Conservation (phyloP, 1,140 invertebrate species). For the Carcinoscorpius rotundicauda region DNA sequence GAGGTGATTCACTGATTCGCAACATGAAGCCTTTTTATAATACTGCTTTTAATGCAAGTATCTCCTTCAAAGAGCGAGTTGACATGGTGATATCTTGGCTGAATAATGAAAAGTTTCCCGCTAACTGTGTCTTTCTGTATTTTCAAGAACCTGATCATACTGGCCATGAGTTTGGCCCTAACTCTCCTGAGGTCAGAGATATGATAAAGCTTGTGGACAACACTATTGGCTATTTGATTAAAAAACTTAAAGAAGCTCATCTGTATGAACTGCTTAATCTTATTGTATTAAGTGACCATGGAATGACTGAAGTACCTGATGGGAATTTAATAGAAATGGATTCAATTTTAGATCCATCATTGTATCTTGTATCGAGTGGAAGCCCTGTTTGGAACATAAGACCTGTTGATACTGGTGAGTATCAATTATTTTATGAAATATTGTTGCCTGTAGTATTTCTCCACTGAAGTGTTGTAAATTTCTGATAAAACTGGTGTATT, state of each 20-base stretch:
- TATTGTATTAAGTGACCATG: slow-evolving; percentile 29
- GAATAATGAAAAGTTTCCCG: slow-evolving; percentile 12
- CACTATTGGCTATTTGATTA: slow-evolving; percentile 23
- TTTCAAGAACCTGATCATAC: slow-evolving; percentile 21
- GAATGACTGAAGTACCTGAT: slow-evolving; percentile 24
- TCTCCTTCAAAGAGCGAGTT: slow-evolving; percentile 15
- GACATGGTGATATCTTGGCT: slow-evolving; percentile 19
- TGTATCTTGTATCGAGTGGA: slow-evolving; percentile 19
- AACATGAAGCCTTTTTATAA: slow-evolving; percentile 17
- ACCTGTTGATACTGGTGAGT: no score
- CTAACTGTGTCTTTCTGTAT: slow-evolving; percentile 21
- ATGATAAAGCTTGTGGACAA: slow-evolving; percentile 18
- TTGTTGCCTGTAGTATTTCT: no score
- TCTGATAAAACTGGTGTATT: no score
- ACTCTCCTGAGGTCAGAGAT: slow-evolving; percentile 7
- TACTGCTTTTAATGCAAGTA: slow-evolving; percentile 7
- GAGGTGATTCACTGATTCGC: slow-evolving; percentile 7
- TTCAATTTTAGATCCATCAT: slow-evolving; percentile 14
- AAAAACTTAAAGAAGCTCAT: slow-evolving; percentile 14
- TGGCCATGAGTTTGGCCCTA: slow-evolving; percentile 20
- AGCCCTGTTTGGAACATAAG: slow-evolving; percentile 23
- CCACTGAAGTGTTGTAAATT: no score
- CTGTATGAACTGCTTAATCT: slow-evolving; percentile 25
- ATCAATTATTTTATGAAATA: no score
- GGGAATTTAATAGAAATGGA: slow-evolving; percentile 23